Percentiles rank a stretch among this genome's conserved stretches.
These are phyloP conservation scores for Colinus virginianus DNA, from an alignment of 2,113 vertebrate genomes.

Conservation along the genomic window DNA sequence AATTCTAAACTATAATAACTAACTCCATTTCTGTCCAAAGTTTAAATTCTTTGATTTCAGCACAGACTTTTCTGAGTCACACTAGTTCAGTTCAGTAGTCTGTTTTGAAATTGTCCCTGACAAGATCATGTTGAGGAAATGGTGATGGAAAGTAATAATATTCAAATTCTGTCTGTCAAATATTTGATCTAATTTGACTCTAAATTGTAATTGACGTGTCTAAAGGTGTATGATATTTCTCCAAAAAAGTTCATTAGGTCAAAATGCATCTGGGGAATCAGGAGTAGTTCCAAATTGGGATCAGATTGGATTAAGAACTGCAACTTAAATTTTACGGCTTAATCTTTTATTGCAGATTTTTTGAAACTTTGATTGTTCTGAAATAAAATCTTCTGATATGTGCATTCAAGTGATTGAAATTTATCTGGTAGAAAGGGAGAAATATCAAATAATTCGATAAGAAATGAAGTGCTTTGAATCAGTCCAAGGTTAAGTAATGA, in stretches of 20 bases:
- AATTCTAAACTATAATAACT: background rate
- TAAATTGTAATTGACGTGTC: background rate
- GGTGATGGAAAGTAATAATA: background rate
- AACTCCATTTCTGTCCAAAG: background rate
- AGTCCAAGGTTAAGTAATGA: background rate
- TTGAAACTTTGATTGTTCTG: background rate
- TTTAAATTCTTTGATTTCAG: background rate
- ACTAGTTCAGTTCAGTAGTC: background rate
- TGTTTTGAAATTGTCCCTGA: slow-evolving; percentile 7
- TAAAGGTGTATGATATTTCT: background rate
- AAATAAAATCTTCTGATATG: background rate
- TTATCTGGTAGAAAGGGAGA: background rate
- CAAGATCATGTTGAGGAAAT: background rate
- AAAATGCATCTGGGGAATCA: background rate
- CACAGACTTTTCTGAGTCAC: background rate
- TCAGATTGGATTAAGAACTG: background rate
- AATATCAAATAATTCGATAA: background rate
- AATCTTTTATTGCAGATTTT: background rate
- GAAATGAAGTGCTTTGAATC: background rate
- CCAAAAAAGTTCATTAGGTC: background rate
- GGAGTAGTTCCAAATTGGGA: background rate
- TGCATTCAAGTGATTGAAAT: background rate
- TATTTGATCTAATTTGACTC: slow-evolving; percentile 37
- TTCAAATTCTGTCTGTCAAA: slow-evolving; percentile 18
- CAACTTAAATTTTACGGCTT: background rate